phyloP scores from a whole-genome alignment of 2,888 invertebrate species.

The Minunthozetes semirufus region DNA sequence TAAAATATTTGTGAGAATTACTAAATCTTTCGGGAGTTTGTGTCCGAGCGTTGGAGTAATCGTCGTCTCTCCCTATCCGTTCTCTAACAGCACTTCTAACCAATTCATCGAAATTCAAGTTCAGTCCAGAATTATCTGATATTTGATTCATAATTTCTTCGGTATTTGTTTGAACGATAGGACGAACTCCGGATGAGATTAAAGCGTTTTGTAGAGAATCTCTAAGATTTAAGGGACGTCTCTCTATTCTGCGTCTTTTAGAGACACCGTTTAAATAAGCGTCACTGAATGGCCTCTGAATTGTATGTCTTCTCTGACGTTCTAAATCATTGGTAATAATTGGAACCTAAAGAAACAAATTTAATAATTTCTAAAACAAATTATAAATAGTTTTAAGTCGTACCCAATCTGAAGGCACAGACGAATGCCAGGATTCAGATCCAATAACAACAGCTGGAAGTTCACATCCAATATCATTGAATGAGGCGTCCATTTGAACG shows the following conservation, averaged over 20 bases:
- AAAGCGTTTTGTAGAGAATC: not conserved
- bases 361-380: not conserved
- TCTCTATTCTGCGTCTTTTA: constrained; percentile 54
- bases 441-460: constrained; percentile 1
- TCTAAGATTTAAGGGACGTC: not conserved
- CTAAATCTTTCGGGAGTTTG: not conserved
- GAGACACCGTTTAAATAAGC: constrained; percentile 85
- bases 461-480: not conserved
- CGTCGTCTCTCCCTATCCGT: not conserved
- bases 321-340: constrained; percentile 73
- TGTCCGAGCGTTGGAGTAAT: not conserved
- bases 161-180: not conserved
- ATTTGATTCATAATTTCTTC: not conserved
- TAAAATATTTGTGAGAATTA: not conserved
- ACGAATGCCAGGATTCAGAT: constrained; percentile 31
- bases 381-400: not conserved
- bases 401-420: constrained; percentile 36
- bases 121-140: not conserved
- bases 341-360: constrained; percentile 63
- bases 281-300: constrained; percentile 67
- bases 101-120: not conserved
- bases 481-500: not conserved
- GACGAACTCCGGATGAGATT: not conserved
- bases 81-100: not conserved
- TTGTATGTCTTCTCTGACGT: constrained; percentile 57